phyloP scores from a whole-genome alignment of 2,888 invertebrate species.

The Idaea biselata region DNA sequence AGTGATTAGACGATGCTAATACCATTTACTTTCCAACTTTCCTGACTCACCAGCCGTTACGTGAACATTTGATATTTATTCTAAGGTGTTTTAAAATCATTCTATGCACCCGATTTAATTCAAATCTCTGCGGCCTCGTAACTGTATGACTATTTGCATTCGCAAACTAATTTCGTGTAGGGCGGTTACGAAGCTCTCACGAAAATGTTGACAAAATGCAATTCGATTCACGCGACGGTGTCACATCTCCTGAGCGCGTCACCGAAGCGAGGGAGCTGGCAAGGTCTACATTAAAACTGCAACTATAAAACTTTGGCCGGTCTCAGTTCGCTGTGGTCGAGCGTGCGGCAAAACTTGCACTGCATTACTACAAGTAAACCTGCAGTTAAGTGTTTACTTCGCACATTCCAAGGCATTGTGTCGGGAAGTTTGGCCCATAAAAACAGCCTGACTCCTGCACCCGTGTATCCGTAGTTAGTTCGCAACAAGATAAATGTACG shows the following conservation, averaged over 20 bases:
- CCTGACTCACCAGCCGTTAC: constrained; percentile 73
- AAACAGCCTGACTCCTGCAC: constrained; percentile 56
- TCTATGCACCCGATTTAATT: constrained; percentile 51
- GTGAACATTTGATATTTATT: constrained; percentile 69
- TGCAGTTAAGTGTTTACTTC: constrained; percentile 77
- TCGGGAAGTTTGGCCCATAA: constrained; percentile 58
- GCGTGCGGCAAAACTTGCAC: constrained; percentile 64
- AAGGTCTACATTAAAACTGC: constrained; percentile 62
- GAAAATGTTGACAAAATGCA: constrained; percentile 18
- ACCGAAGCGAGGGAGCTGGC: constrained; percentile 37
- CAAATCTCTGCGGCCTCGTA: constrained; percentile 17
- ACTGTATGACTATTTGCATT: constrained; percentile 19
- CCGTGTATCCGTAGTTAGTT: constrained; percentile 27
- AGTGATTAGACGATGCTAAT: constrained; percentile 79
- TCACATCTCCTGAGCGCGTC: constrained; percentile 32
- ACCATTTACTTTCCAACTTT: constrained; percentile 78
- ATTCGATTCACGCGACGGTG: constrained; percentile 20
- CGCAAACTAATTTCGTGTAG: constrained; percentile 17
- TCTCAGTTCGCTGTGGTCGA: constrained; percentile 55
- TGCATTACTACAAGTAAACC: constrained; percentile 72
- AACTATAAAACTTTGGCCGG: constrained; percentile 58
- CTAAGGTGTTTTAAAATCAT: constrained; percentile 68
- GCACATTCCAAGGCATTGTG: constrained; percentile 69
- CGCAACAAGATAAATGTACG: constrained; percentile 38
- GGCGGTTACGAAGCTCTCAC: constrained; percentile 16